Base-by-base conservation (phyloP, 2,888 invertebrate species). In the Camponotus fellah region DNA sequence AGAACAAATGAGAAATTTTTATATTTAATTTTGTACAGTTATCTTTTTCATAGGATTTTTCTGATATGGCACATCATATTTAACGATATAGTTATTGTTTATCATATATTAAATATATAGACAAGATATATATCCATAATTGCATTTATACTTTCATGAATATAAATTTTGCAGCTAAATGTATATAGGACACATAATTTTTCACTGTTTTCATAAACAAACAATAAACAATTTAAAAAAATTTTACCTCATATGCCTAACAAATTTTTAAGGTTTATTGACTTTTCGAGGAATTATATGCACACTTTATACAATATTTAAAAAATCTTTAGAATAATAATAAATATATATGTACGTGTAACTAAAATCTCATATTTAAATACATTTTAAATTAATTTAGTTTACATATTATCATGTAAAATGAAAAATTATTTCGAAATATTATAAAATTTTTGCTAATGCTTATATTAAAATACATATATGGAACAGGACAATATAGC, bases 361-460 rank as follows among this genome's bases (percentile, higher is more conserved):
- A 49, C 17, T 56, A 32, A 17, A 76, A 37, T 40, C 32, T 21
- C 40, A 0, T 21, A 32, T 62, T 62, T 17, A 76, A 26, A 26
- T 37, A 49, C 26, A 53, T 65, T 65, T 75, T 43, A 8, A 17
- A 62, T 75, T n/a, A n/a, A 69, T 77, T 37, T 32, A 69, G n/a
- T 43, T 34, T 2, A 43, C 21, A 49, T n/a, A 71, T 43, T 56
- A 68, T 8, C 26, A 10, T 26, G 26, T 26, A 26, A 26, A 26
- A 37, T 53, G 12, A 9, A 53, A n/a, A 76, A 40, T 76, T 14
- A 68, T 37, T 53, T 40, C 9, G 40, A 62, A 75, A 60, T 60
- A 6, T 58, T 40, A 17, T 32, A 34, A 9, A 64, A 37, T 40
- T 66, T 53, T 14, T 8, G 12, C 9, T 0, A 3, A 6, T n/a